Conservation (phyloP, 2,797 vertebrate genomes). For the Cryptoblepharus egeriae region DNA sequence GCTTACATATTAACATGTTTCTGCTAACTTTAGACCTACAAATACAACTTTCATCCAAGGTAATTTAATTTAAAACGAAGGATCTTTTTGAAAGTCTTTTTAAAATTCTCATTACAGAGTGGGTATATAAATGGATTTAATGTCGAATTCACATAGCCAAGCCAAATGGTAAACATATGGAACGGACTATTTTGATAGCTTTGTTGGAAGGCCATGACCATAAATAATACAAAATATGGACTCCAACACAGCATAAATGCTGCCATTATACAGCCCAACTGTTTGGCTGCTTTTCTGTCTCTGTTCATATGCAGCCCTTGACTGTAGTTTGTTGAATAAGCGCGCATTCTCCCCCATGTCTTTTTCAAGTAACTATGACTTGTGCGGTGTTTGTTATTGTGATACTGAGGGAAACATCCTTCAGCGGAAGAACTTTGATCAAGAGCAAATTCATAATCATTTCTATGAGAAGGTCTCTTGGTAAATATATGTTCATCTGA, state of each 20-base stretch:
- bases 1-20: slow-evolving; percentile 6
- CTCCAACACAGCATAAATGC: slow-evolving; percentile 96
- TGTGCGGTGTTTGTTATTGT: neutral
- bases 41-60: accelerated
- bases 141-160: slow-evolving; percentile 96
- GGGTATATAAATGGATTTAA: slow-evolving; percentile 96
- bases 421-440: slow-evolving; percentile 42
- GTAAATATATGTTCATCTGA: slow-evolving; percentile 80
- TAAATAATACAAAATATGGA: slow-evolving; percentile 93
- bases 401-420: neutral
- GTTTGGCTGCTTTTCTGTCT: slow-evolving; percentile 92
- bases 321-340: slow-evolving; percentile 79
- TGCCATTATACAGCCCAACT: slow-evolving; percentile 93
- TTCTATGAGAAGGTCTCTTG: slow-evolving; percentile 49
- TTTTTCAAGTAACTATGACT: slow-evolving; percentile 80
- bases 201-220: slow-evolving; percentile 89
- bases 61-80: slow-evolving; percentile 74
- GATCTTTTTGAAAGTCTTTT: slow-evolving; percentile 92
- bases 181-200: slow-evolving; percentile 81
- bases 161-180: slow-evolving; percentile 95
- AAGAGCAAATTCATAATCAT: slow-evolving; percentile 49
- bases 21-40: neutral
- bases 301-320: slow-evolving; percentile 84
- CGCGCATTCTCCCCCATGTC: slow-evolving; percentile 85
- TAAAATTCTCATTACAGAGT: slow-evolving; percentile 95